Conservation (phyloP, 2,797 vertebrate species). For the Bradypodion pumilum region DNA sequence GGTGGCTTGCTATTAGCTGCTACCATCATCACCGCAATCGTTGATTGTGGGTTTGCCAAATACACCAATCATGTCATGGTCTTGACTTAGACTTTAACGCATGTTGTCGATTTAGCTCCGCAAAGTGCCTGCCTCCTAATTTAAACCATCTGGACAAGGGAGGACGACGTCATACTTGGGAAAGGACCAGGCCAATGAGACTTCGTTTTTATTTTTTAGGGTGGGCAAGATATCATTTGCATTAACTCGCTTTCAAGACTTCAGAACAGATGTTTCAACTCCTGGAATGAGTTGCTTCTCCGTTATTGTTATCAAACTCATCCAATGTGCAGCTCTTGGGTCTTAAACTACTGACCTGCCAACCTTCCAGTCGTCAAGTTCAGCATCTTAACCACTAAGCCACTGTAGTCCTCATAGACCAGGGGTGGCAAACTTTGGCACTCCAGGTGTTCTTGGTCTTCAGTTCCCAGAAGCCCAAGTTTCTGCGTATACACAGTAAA, state of each 20-base stretch:
- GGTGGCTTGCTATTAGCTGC: background rate
- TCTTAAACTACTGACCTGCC: no score
- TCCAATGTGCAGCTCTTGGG: no score
- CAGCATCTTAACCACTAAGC: no score
- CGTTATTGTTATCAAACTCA: constrained; percentile 45
- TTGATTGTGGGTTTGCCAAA: constrained; percentile 64
- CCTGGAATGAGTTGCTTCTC: constrained; percentile 32
- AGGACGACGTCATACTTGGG: constrained; percentile 95
- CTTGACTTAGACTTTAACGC: constrained; percentile 74
- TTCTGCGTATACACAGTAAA: no score
- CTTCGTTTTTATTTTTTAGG: constrained; percentile 87
- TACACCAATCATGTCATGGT: constrained; percentile 73
- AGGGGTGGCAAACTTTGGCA: no score
- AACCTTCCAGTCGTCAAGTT: no score
- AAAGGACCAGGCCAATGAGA: constrained; percentile 85
- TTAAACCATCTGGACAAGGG: constrained; percentile 85
- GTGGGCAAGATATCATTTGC: constrained; percentile 87
- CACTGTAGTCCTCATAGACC: no score
- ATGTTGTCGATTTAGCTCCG: constrained; percentile 74
- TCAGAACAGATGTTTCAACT: constrained; percentile 59
- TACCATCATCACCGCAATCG: constrained; percentile 18
- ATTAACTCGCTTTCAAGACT: constrained; percentile 83
- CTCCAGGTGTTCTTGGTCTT: no score
- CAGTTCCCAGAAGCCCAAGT: no score
- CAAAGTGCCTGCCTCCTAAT: constrained; percentile 88